These are phyloP conservation scores for Triops cancriformis DNA, from an alignment of 1,140 invertebrate species.

Conservation along the genomic window DNA sequence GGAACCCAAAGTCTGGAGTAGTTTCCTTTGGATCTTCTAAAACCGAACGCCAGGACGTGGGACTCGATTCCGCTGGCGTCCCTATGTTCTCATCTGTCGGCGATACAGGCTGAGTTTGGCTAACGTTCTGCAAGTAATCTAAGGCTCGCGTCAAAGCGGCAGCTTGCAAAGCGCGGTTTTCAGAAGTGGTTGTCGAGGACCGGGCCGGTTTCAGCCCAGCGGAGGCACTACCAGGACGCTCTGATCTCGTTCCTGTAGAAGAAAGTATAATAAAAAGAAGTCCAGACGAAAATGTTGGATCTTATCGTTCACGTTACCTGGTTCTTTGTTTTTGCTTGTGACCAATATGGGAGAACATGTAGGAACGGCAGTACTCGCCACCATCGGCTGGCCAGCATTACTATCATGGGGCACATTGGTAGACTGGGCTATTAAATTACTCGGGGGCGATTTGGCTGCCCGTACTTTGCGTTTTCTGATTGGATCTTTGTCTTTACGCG, in stretches of 20 bases:
- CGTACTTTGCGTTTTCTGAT: constrained; percentile 17
- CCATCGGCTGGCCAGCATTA: not conserved
- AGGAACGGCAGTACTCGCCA: not conserved
- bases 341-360: not conserved
- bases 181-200: not conserved
- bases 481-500: constrained; percentile 30
- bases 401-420: constrained; percentile 14
- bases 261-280: too few species aligned
- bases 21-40: constrained; percentile 16
- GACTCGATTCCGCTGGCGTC: not conserved
- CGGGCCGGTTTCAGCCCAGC: not conserved
- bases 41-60: constrained; percentile 22
- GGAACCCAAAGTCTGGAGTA: constrained; percentile 6
- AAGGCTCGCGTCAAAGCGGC: constrained; percentile 23
- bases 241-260: not conserved
- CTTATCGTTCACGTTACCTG: not conserved
- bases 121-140: constrained; percentile 20
- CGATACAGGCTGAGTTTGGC: not conserved
- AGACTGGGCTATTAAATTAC: not conserved
- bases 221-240: not conserved
- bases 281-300: too few species aligned
- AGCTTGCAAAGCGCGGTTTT: constrained; percentile 22
- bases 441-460: not conserved
- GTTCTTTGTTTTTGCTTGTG: not conserved
- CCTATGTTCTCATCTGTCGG: not conserved